These are phyloP conservation scores for Ctenomys sociabilis DNA, from an alignment of 2,113 vertebrate genomes.

Conservation along the genomic window DNA sequence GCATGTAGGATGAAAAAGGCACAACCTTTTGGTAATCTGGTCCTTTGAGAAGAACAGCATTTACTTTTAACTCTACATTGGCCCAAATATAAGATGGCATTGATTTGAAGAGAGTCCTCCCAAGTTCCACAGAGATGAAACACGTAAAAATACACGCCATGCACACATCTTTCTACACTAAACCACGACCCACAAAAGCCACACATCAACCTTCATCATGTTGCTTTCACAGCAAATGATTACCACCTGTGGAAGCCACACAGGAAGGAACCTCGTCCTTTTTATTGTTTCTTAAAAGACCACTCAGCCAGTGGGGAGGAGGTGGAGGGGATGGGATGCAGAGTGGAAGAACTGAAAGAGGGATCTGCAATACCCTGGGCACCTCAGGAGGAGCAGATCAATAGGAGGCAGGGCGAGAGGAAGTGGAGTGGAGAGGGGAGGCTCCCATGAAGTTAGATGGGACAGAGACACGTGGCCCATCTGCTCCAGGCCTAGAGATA, in stretches of 20 bases:
- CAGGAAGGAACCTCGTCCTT: background rate
- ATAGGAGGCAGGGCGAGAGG: background rate
- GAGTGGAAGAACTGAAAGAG: background rate
- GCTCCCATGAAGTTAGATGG: background rate
- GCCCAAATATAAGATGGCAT: constrained; percentile 76
- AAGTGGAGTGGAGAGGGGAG: no score
- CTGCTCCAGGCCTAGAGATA: background rate
- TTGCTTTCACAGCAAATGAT: constrained; percentile 42
- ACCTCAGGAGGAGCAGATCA: no score
- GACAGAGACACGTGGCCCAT: background rate
- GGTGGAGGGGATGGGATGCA: background rate
- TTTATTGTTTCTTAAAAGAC: background rate
- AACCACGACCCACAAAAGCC: constrained; percentile 19
- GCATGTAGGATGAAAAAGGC: background rate
- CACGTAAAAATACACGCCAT: constrained; percentile 25
- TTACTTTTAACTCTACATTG: constrained; percentile 62
- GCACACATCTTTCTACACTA: constrained; percentile 24
- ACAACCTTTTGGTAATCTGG: constrained; percentile 70
- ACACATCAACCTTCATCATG: background rate
- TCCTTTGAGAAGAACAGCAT: constrained; percentile 44
- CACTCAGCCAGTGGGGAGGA: background rate
- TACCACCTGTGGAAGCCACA: constrained; percentile 45
- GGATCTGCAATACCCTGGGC: background rate
- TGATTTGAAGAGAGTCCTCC: constrained; percentile 49
- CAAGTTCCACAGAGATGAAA: constrained; percentile 73